Evolutionary conservation across 35 echinoderm and acorn worm species (phyloP).

Genomic region (Nesometra sesokonis): DNA sequence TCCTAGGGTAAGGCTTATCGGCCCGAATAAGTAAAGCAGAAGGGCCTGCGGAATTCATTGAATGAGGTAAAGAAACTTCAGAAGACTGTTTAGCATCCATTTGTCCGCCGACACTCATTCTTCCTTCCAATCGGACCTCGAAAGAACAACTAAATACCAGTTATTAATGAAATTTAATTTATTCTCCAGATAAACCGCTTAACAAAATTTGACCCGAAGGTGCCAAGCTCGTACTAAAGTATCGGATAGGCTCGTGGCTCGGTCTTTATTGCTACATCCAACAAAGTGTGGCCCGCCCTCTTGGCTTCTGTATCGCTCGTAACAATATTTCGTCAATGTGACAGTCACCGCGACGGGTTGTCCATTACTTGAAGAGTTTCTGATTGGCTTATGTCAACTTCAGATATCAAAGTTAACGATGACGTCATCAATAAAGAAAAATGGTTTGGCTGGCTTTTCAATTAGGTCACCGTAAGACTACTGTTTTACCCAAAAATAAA

Average conservation of each 20-base stretch:
- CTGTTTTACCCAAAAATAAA: too few relatives aligned
- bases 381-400: not conserved
- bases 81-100: not conserved
- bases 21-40: slow-evolving; percentile 57
- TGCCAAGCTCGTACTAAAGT: not conserved
- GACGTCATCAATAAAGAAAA: not conserved
- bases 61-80: not conserved
- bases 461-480: not conserved
- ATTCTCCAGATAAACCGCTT: not conserved
- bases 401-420: not conserved
- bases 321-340: not conserved
- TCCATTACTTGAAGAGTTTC: not conserved
- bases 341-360: not conserved
- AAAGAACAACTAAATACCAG: not conserved
- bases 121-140: not conserved
- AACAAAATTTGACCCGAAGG: not conserved
- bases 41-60: not conserved
- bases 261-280: not conserved
- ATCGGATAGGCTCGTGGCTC: not conserved
- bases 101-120: not conserved
- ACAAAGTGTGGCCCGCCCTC: not conserved
- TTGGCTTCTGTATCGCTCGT: not conserved
- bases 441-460: not conserved
- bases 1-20: slow-evolving; percentile 97
- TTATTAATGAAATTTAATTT: not conserved